A percentile compares a stretch with the other conserved stretches of the same genome.
phyloP scores from a whole-genome alignment of 23 tunicate species.

The Halocynthia roretzi region DNA sequence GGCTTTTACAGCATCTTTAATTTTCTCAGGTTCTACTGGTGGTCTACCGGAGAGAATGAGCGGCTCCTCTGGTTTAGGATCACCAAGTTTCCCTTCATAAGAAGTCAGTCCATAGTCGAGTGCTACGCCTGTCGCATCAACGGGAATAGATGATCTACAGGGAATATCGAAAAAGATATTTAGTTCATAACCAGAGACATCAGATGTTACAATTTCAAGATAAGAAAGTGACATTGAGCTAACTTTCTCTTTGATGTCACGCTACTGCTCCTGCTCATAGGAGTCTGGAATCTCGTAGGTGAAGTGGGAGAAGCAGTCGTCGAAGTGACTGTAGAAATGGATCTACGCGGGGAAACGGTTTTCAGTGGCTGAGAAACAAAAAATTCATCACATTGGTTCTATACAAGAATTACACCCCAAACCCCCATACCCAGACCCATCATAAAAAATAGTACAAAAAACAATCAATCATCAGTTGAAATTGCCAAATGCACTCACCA shows the following conservation, averaged over 20 bases:
- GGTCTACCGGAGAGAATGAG: slow-evolving; percentile 36
- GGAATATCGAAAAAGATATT: neutral
- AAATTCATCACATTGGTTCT: neutral
- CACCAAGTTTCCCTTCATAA: slow-evolving; percentile 76
- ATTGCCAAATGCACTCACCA: neutral
- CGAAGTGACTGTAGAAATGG: neutral
- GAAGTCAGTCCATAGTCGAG: slow-evolving; percentile 14
- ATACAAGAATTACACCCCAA: neutral
- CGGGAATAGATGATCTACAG: slow-evolving; percentile 22
- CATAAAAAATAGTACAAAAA: neutral
- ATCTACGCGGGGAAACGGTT: neutral
- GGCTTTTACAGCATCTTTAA: slow-evolving; percentile 18
- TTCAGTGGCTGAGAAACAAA: neutral
- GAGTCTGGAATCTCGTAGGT: neutral
- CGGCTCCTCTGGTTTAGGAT: slow-evolving; percentile 77
- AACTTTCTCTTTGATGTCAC: slow-evolving; percentile 15
- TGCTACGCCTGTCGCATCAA: slow-evolving; percentile 6
- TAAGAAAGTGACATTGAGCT: neutral
- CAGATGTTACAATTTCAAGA: neutral
- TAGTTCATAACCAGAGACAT: neutral
- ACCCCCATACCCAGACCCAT: neutral
- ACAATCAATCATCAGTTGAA: neutral
- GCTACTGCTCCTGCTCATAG: slow-evolving; percentile 19
- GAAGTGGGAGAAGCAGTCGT: slow-evolving; percentile 5
- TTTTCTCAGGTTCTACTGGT: slow-evolving; percentile 68